These are phyloP conservation scores for Drosophila anomelani DNA, from an alignment of 2,888 invertebrate species.

Conservation along the genomic window DNA sequence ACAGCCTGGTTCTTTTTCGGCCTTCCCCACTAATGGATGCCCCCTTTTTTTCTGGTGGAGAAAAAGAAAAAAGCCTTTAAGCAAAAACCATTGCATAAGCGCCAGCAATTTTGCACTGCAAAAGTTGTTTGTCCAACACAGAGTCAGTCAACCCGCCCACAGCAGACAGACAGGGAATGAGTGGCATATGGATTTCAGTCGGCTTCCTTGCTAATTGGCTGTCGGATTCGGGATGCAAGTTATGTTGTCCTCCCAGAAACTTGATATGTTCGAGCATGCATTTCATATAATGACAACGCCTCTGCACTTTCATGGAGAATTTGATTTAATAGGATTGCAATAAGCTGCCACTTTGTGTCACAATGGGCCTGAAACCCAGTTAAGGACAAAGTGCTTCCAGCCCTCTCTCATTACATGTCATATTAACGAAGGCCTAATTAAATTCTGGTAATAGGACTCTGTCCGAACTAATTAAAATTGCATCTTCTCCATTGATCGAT, in stretches of 20 bases:
- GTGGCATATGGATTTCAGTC: conserved; percentile 34
- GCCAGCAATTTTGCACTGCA: conserved; percentile 10
- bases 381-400: conserved; percentile 1
- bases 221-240: conserved; percentile 6
- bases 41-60: conserved; percentile 4
- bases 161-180: conserved; percentile 1
- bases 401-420: conserved; percentile 11
- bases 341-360: conserved; percentile 20
- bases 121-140: conserved; percentile 2
- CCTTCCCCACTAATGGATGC: conserved; percentile 17
- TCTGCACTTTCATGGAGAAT: background rate
- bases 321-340: conserved; percentile 26
- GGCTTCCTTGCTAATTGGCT: conserved; percentile 26
- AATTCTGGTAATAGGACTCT: conserved; percentile 3
- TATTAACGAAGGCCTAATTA: conserved; percentile 16
- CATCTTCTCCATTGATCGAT: conserved; percentile 38
- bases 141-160: conserved; percentile 1
- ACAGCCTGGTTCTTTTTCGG: conserved; percentile 4
- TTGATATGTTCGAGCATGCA: conserved; percentile 10
- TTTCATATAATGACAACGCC: conserved; percentile 6
- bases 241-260: conserved; percentile 10
- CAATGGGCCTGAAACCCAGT: background rate
- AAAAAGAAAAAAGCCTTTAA: conserved; percentile 5
- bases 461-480: conserved; percentile 36
- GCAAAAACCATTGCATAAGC: conserved; percentile 31